Evolutionary conservation across 2,888 invertebrate genomes (phyloP).

Genomic region (Lacanobia oleracea): DNA sequence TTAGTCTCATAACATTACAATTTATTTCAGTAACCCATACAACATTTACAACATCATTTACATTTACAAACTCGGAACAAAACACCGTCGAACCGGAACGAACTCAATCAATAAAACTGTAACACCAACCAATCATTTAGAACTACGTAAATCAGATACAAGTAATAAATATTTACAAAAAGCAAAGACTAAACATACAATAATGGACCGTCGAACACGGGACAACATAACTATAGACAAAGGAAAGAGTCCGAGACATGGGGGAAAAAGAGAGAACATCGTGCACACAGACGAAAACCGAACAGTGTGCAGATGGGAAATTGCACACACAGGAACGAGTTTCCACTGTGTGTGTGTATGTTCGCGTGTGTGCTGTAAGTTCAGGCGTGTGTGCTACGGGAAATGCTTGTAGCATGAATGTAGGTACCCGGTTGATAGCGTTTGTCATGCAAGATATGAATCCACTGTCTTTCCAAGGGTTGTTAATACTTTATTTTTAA

Average conservation of each 20-base stretch:
- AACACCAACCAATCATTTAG: conserved; percentile 58
- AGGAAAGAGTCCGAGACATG: conserved; percentile 66
- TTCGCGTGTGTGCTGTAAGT: conserved; percentile 40
- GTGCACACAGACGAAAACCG: conserved; percentile 61
- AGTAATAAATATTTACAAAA: conserved; percentile 76
- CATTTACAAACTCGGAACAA: conserved; percentile 26
- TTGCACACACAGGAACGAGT: conserved; percentile 58
- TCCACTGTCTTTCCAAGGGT: conserved; percentile 75
- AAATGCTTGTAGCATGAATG: conserved; percentile 68
- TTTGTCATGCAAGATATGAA: conserved; percentile 74
- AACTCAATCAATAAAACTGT: conserved; percentile 53
- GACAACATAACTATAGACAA: conserved; percentile 71
- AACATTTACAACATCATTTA: conserved; percentile 21
- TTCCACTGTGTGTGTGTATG: conserved; percentile 33
- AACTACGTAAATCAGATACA: conserved; percentile 65
- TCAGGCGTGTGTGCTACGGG: conserved; percentile 67
- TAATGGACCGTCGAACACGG: conserved; percentile 82
- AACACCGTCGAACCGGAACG: conserved; percentile 19
- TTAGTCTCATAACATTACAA: not conserved
- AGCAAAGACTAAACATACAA: conserved; percentile 79
- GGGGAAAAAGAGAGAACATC: conserved; percentile 64
- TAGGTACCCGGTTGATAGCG: conserved; percentile 59
- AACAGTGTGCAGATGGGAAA: conserved; percentile 65
- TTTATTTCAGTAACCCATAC: conserved; percentile 1
- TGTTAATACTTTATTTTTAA: conserved; percentile 67